Evolutionary conservation across 2,797 vertebrate genomes (phyloP).

Genomic region (Chromobotia macracanthus): DNA sequence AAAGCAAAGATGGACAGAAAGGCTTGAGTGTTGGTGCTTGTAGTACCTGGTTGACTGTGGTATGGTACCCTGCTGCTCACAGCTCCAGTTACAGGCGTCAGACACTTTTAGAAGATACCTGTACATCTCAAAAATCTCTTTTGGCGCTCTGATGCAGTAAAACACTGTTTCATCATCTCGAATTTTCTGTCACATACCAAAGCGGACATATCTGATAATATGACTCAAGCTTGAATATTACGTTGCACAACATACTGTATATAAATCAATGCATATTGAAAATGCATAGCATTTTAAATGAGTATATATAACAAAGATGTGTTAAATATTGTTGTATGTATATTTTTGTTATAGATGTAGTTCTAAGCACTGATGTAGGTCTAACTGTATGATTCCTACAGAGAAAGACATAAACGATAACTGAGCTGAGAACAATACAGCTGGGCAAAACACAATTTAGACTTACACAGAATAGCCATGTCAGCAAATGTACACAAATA

Average conservation of each 20-base stretch:
- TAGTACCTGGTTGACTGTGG: slow-evolving; percentile 73
- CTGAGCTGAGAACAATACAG: neutral
- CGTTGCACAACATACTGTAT: too few species aligned
- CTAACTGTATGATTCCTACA: neutral
- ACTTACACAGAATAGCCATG: neutral
- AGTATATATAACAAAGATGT: too few species aligned
- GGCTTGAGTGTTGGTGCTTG: neutral
- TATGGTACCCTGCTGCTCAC: slow-evolving; percentile 66
- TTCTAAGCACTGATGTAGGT: too few species aligned
- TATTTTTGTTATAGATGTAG: neutral
- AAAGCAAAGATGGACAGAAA: neutral
- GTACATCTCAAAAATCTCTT: slow-evolving; percentile 81
- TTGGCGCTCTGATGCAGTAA: slow-evolving; percentile 84
- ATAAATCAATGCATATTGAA: too few species aligned
- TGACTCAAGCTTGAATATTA: neutral
- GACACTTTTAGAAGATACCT: slow-evolving; percentile 79
- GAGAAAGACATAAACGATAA: neutral
- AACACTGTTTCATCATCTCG: slow-evolving; percentile 75
- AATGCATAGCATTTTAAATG: too few species aligned
- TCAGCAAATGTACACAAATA: neutral
- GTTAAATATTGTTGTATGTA: neutral
- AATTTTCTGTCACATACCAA: slow-evolving; percentile 67
- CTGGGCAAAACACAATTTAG: neutral
- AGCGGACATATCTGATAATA: neutral
- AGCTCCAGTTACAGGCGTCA: slow-evolving; percentile 79